Evolutionary conservation across 2,888 invertebrate genomes (phyloP), one percentile per base, ranked within the genome.

Genomic region (Chloroclysta siterata): DNA sequence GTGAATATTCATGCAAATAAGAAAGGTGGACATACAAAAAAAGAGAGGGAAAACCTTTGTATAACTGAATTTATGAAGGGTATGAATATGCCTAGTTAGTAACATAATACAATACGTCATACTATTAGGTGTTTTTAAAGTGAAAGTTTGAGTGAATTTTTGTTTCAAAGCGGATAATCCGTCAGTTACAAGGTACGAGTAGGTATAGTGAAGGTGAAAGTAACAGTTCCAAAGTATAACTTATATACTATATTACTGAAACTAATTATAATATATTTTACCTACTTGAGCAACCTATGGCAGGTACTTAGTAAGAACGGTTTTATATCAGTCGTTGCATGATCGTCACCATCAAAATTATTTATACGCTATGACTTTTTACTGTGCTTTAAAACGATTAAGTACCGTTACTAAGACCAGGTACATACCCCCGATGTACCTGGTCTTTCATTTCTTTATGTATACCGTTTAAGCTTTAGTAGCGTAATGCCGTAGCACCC

Each of bases 401-500:
- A 15, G 33, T 33, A 15, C 15, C 47, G 44, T 61, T 55, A 50
- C 53, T 57, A n/a, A n/a, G n/a, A 50, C 51, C 41, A 33, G 65
- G 60, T 62, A 39, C 2, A 11, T 39, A 64, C n/a, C n/a, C n/a
- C n/a, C n/a, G n/a, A n/a, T n/a, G n/a, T n/a, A n/a, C 61, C 52
- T 17, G 41, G 14, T 29, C 33, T 50, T 33, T 60, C 29, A 62
- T 62, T 63, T 53, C 44, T 62, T 63, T 68, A 70, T 14, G 54
- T 17, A 48, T 11, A 48, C 41, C 65, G 52, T 54, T 66, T 63
- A 54, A 70, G 63, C 57, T 71, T 67, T 55, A 55, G 56, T 60
- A 61, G 65, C 60, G 65, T 65, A 69, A 62, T 58, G 39, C 54
- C 47, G 53, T 59, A 61, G 53, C 63, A 68, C 66, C 54, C 63